These are phyloP conservation scores for Agrotis puta DNA, from an alignment of 2,888 invertebrate genomes.

Conservation along the genomic window DNA sequence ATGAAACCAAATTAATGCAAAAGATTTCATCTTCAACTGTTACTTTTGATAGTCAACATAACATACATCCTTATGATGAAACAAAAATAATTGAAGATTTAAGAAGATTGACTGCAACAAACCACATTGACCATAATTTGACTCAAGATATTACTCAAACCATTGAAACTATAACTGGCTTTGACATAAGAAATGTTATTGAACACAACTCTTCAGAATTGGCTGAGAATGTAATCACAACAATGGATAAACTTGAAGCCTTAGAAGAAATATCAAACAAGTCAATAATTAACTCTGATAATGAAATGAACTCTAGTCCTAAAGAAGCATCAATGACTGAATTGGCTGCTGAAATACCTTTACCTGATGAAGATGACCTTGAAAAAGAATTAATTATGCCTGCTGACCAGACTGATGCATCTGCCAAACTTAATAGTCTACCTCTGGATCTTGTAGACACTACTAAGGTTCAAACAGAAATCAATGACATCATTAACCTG, in stretches of 20 bases:
- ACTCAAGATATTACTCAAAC: slow-evolving; percentile 11
- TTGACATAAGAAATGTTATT: slow-evolving; percentile 1
- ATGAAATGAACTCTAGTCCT: slow-evolving; percentile 11
- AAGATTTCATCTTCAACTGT: slow-evolving; percentile 8
- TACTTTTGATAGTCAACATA: slow-evolving; percentile 3
- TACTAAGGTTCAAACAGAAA: slow-evolving; percentile 21
- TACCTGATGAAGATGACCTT: slow-evolving; percentile 78
- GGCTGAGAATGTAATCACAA: slow-evolving; percentile 7
- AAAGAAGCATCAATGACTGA: slow-evolving; percentile 48
- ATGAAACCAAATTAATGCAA: slow-evolving; percentile 19
- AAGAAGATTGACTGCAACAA: background rate
- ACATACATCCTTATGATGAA: slow-evolving; percentile 22
- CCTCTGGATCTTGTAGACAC: slow-evolving; percentile 51
- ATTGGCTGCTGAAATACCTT: slow-evolving; percentile 71
- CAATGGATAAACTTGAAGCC: slow-evolving; percentile 11
- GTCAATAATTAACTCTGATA: slow-evolving; percentile 27
- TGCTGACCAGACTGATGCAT: slow-evolving; percentile 14
- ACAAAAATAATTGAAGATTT: slow-evolving; percentile 15
- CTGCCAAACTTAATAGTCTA: slow-evolving; percentile 1
- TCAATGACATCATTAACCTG: slow-evolving; percentile 18
- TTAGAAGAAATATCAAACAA: slow-evolving; percentile 25
- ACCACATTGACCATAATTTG: slow-evolving; percentile 3
- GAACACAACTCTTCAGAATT: slow-evolving; percentile 6
- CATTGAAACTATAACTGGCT: slow-evolving; percentile 10
- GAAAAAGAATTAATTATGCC: slow-evolving; percentile 62